Evolutionary conservation across 2,888 invertebrate genomes (phyloP).

Genomic region (Nysson spinosus): DNA sequence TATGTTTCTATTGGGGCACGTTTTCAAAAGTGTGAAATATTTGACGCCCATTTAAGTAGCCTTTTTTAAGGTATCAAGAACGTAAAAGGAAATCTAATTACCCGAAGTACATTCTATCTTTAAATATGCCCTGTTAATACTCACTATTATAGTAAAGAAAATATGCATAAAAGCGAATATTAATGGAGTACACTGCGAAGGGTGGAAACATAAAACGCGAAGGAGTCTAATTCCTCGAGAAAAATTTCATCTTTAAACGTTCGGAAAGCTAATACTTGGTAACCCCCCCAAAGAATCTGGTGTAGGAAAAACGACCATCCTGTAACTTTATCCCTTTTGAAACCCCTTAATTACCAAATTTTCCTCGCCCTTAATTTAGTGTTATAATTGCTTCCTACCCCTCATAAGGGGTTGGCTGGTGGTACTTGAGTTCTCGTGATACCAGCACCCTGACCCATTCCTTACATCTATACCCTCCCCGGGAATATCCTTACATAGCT

Average conservation of each 20-base stretch:
- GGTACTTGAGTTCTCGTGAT: slow-evolving; percentile 53
- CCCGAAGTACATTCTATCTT: no score
- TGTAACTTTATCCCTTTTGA: slow-evolving; percentile 70
- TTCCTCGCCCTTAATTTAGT: slow-evolving; percentile 76
- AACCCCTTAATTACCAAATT: slow-evolving; percentile 77
- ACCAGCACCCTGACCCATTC: slow-evolving; percentile 56
- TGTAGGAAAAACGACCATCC: slow-evolving; percentile 56
- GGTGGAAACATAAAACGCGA: no score
- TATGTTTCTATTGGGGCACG: no score
- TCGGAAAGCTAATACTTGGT: slow-evolving; percentile 2
- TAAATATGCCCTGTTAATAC: no score
- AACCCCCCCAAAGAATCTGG: slow-evolving; percentile 52
- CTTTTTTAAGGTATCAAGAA: no score
- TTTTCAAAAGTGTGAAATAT: no score
- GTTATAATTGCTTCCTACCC: slow-evolving; percentile 75
- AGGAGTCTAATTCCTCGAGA: no score
- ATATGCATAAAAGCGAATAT: no score
- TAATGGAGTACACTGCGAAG: no score
- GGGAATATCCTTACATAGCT: slow-evolving; percentile 47
- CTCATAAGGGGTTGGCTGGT: slow-evolving; percentile 60
- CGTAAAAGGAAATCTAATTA: no score
- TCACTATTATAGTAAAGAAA: no score
- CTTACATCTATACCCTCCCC: slow-evolving; percentile 60
- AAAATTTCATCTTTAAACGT: slow-evolving; percentile 37
- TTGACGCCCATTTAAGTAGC: no score